Conservation (phyloP, 2,113 vertebrate species). For the Nibea coibor region DNA sequence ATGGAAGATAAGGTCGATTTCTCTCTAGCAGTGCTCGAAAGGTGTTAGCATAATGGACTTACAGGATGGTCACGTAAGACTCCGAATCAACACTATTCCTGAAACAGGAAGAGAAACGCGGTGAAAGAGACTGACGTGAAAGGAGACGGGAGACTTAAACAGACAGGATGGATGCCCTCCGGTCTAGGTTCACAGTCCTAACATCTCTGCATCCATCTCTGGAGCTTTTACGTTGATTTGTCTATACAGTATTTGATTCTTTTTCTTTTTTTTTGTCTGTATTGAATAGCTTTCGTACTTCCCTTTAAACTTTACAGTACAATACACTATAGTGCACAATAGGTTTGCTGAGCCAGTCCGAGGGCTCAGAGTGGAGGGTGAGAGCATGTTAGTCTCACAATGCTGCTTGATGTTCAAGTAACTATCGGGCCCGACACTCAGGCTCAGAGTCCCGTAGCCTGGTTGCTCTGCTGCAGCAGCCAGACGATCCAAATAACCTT, state of each 20-base stretch:
- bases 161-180: slow-evolving; percentile 85
- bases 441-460: slow-evolving; percentile 79
- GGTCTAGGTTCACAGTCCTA: slow-evolving; percentile 86
- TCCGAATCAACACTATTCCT: slow-evolving; percentile 83
- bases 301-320: slow-evolving; percentile 99
- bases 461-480: slow-evolving; percentile 87
- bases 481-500: slow-evolving; percentile 75
- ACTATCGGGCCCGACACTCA: slow-evolving; percentile 72
- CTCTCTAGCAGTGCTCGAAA: slow-evolving; percentile 23
- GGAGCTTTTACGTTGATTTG: slow-evolving; percentile 80
- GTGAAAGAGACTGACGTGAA: slow-evolving; percentile 65
- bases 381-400: slow-evolving; percentile 80
- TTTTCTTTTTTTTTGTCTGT: slow-evolving; percentile 62
- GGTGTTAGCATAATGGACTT: slow-evolving; percentile 78
- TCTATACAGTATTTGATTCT: slow-evolving; percentile 81
- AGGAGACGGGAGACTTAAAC: slow-evolving; percentile 70
- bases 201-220: slow-evolving; percentile 85
- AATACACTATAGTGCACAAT: slow-evolving; percentile 97
- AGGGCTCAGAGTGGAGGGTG: slow-evolving; percentile 85
- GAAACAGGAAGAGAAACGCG: slow-evolving; percentile 58
- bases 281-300: slow-evolving; percentile 89
- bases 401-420: slow-evolving; percentile 87
- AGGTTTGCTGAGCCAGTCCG: slow-evolving; percentile 89
- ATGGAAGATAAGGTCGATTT: slow-evolving; percentile 4
- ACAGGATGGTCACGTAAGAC: slow-evolving; percentile 89